Conservation (phyloP, 1,140 invertebrate species). For the Pararge aegeria region DNA sequence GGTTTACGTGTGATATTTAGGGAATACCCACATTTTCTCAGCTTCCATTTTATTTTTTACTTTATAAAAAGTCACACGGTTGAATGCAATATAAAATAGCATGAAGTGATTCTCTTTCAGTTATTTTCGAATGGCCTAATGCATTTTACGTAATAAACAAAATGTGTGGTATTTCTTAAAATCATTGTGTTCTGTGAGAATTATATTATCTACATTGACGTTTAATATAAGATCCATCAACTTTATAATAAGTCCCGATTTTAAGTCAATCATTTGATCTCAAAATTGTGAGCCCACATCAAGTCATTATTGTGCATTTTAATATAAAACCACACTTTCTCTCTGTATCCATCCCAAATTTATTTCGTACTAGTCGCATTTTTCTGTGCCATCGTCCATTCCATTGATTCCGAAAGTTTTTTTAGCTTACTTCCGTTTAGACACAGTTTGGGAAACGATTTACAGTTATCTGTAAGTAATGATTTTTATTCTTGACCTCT, state of each 20-base stretch:
- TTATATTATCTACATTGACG: constrained; percentile 29
- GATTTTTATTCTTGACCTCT: too few species aligned
- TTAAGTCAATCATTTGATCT: constrained; percentile 57
- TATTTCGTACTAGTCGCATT: constrained; percentile 40
- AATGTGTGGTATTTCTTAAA: constrained; percentile 45
- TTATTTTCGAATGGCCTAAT: constrained; percentile 48
- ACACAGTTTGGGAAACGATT: background rate
- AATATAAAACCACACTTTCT: constrained; percentile 23
- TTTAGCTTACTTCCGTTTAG: background rate
- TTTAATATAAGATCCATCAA: constrained; percentile 30
- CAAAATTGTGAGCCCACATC: constrained; percentile 58
- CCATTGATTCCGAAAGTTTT: background rate
- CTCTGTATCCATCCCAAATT: background rate
- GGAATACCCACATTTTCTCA: constrained; percentile 50
- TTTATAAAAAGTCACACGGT: constrained; percentile 2
- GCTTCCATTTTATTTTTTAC: constrained; percentile 21
- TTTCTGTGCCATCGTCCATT: constrained; percentile 39
- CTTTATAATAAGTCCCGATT: constrained; percentile 32
- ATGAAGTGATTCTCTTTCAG: constrained; percentile 17
- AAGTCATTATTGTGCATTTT: constrained; percentile 28
- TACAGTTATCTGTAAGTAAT: too few species aligned
- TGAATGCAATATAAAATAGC: background rate
- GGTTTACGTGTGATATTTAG: constrained; percentile 29
- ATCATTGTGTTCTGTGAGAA: constrained; percentile 32
- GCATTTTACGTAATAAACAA: constrained; percentile 27